Evolutionary conservation across 1,140 invertebrate genomes (phyloP).

Genomic region (Cataglyphis hispanica): DNA sequence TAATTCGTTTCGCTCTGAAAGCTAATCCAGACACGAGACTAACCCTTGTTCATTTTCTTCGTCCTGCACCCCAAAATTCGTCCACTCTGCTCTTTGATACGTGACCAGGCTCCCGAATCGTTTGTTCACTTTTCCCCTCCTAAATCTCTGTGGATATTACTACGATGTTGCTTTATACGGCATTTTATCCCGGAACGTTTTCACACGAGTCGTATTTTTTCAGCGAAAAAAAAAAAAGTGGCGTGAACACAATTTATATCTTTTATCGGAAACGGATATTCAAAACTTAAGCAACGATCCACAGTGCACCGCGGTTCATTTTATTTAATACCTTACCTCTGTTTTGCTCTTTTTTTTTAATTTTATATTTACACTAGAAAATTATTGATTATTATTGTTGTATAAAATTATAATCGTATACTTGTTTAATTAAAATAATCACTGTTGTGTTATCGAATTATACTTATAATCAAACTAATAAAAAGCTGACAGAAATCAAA

Average conservation of each 20-base stretch:
- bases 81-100: constrained; percentile 67
- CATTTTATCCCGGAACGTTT: constrained; percentile 64
- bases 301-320: neutral
- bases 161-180: constrained; percentile 46
- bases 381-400: neutral
- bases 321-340: neutral
- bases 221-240: constrained; percentile 57
- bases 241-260: constrained; percentile 12
- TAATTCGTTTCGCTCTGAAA: constrained; percentile 74
- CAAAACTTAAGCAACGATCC: constrained; percentile 6
- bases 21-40: constrained; percentile 74
- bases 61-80: constrained; percentile 69
- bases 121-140: constrained; percentile 61
- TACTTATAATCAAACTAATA: neutral
- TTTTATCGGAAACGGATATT: constrained; percentile 32
- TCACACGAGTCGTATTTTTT: constrained; percentile 57
- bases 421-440: constrained; percentile 16
- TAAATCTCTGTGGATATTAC: constrained; percentile 59
- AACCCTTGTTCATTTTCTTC: constrained; percentile 77
- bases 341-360: neutral
- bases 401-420: constrained; percentile 4
- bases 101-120: constrained; percentile 69
- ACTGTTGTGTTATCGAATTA: neutral
- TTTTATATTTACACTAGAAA: neutral
- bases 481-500: neutral